Evolutionary conservation across 2,888 invertebrate genomes (phyloP).

Genomic region (Metacarcinus magister): DNA sequence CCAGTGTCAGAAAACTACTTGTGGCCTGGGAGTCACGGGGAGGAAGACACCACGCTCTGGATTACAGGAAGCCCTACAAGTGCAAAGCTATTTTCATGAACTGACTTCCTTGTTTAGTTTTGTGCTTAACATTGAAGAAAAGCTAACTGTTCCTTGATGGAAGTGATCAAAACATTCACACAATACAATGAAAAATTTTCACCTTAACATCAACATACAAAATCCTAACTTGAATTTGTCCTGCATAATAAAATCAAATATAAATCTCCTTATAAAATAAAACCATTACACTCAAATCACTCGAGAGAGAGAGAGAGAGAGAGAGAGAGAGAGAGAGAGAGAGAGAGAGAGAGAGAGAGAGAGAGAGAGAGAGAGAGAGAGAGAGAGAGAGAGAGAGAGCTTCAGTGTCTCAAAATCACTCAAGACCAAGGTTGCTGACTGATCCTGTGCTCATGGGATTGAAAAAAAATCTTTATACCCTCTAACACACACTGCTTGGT

Average conservation of each 20-base stretch:
- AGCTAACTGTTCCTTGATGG: neutral
- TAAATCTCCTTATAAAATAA: neutral
- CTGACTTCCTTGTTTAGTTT: neutral
- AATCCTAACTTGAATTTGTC: neutral
- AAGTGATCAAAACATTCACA: neutral
- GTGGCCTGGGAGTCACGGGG: neutral
- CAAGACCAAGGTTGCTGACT: neutral
- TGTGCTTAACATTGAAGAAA: neutral
- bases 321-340: constrained; percentile 62
- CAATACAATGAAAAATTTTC: neutral
- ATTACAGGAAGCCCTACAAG: neutral
- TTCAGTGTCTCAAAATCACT: neutral
- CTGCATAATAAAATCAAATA: neutral
- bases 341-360: neutral
- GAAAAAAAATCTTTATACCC: neutral
- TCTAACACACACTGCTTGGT: neutral
- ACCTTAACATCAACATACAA: neutral
- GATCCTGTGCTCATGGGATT: neutral
- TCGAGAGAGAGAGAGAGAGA: constrained; percentile 64
- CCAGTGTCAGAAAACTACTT: neutral
- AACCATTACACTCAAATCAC: neutral
- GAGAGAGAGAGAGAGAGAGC: neutral
- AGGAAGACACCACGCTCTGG: neutral
- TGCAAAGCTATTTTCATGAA: neutral
- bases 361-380: constrained; percentile 37